Conservation (phyloP, 2,113 vertebrate species). For the Eretmochelys imbricata region DNA sequence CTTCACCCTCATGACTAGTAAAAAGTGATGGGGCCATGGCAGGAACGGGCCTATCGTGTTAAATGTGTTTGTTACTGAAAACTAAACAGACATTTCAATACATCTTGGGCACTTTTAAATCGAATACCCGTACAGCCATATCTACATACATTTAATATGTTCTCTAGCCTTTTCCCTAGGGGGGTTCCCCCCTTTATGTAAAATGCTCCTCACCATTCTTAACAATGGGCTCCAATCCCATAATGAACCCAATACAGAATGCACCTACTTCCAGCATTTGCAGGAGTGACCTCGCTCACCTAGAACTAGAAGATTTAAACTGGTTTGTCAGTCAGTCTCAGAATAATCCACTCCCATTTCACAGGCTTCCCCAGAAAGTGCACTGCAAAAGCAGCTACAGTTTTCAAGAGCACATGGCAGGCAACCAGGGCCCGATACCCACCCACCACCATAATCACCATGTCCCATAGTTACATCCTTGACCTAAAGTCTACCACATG, state of each 20-base stretch:
- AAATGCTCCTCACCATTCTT: background rate
- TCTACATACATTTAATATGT: background rate
- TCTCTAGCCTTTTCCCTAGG: background rate
- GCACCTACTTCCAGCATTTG: background rate
- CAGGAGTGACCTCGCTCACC: background rate
- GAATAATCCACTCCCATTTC: background rate
- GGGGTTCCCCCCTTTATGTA: background rate
- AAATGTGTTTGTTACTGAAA: background rate
- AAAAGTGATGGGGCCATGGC: background rate
- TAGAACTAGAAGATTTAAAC: background rate
- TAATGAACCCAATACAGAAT: background rate
- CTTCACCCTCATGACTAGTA: background rate
- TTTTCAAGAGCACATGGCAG: background rate
- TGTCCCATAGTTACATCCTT: background rate
- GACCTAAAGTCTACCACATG: background rate
- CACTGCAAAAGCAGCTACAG: no score
- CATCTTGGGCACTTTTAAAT: background rate
- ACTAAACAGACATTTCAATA: background rate
- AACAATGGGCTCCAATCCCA: background rate
- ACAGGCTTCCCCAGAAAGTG: rapidly evolving
- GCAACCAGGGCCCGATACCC: background rate
- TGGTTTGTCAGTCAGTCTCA: rapidly evolving
- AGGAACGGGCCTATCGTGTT: background rate
- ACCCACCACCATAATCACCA: background rate
- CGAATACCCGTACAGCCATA: background rate